Conservation (phyloP, 1,140 invertebrate genomes). For the Cyphomyrmex costatus region DNA sequence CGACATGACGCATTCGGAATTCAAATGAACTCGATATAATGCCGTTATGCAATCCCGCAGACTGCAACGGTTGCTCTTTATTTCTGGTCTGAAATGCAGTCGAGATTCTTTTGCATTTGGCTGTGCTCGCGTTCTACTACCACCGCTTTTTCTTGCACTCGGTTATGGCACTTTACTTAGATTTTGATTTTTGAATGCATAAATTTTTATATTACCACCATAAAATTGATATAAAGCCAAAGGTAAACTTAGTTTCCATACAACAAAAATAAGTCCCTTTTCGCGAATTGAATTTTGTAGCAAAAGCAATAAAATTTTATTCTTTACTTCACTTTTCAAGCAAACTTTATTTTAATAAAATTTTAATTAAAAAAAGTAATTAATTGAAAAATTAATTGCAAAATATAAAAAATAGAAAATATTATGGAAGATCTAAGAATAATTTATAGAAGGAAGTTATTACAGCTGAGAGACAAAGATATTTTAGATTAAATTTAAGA, state of each 20-base stretch:
- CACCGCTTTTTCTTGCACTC: background rate
- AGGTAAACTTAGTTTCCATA: no score
- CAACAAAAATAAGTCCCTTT: background rate
- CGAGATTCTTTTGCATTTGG: slow-evolving; percentile 8
- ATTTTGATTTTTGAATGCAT: slow-evolving; percentile 23
- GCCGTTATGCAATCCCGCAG: slow-evolving; percentile 57
- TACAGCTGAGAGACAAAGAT: background rate
- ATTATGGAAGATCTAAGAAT: background rate
- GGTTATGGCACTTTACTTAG: slow-evolving; percentile 11
- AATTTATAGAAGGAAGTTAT: background rate
- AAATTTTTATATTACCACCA: slow-evolving; percentile 26
- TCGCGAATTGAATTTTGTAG: background rate
- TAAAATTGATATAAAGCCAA: background rate
- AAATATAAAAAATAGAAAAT: background rate
- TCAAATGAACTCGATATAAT: slow-evolving; percentile 73
- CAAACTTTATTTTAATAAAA: background rate
- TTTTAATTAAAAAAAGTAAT: background rate
- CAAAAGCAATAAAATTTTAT: background rate
- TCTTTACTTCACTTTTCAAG: background rate
- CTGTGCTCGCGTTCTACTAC: background rate
- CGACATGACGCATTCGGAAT: slow-evolving; percentile 51
- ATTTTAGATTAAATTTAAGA: background rate
- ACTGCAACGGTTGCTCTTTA: slow-evolving; percentile 47
- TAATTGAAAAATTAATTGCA: background rate
- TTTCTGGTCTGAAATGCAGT: slow-evolving; percentile 60